Evolutionary conservation across 2,888 invertebrate genomes (phyloP).

Genomic region (Nomada lathburiana): DNA sequence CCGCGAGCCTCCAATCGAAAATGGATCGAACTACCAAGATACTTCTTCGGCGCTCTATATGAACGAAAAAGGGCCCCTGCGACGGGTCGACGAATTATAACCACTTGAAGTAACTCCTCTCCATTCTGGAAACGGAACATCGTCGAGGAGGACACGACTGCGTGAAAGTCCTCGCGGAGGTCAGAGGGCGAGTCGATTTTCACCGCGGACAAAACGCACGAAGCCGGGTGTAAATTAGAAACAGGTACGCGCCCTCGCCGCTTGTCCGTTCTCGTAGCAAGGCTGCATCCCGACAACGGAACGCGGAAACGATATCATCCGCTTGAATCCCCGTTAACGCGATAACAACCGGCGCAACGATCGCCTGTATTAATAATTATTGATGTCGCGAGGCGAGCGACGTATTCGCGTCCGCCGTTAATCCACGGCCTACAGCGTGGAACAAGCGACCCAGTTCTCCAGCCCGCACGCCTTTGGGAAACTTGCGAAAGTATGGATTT

Average conservation of each 20-base stretch:
- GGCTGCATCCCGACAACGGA: neutral
- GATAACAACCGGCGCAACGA: conserved; percentile 56
- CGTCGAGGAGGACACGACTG: neutral
- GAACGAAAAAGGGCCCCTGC: neutral
- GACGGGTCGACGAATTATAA: neutral
- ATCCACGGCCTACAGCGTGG: conserved; percentile 45
- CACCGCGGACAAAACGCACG: neutral
- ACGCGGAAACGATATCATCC: conserved; percentile 21
- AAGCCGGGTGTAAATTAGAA: conserved; percentile 5
- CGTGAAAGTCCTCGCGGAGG: neutral
- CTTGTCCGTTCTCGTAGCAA: neutral
- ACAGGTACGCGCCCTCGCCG: neutral
- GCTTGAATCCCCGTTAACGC: conserved; percentile 51
- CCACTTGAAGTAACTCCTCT: neutral
- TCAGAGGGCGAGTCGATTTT: neutral
- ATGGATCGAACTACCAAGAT: too few relatives aligned
- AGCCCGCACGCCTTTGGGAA: conserved; percentile 42
- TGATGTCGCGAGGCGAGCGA: conserved; percentile 63
- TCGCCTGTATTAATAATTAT: conserved; percentile 69
- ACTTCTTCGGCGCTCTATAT: too few relatives aligned
- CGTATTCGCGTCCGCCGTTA: conserved; percentile 55
- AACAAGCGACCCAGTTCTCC: conserved; percentile 64
- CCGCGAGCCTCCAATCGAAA: too few relatives aligned
- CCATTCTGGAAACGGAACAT: neutral
- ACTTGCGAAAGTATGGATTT: conserved; percentile 59